Evolutionary conservation across 2,113 vertebrate species (phyloP).

Genomic region (Myrmophylax atrothorax): DNA sequence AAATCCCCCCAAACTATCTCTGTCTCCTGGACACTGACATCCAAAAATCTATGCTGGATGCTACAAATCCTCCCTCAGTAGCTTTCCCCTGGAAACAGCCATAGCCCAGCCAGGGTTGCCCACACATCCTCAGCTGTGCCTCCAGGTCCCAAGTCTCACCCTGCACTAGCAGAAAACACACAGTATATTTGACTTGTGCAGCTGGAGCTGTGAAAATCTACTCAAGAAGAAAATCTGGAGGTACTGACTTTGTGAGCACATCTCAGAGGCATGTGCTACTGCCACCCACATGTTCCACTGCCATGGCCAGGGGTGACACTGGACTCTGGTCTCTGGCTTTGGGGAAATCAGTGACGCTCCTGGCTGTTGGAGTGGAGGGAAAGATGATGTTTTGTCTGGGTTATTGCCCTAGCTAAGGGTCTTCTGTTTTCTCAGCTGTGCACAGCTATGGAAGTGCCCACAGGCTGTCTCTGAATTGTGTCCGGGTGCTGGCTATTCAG

Average conservation of each 20-base stretch:
- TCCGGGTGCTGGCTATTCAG: neutral
- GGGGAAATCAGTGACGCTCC: neutral
- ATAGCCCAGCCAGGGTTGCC: neutral
- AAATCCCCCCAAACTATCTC: neutral
- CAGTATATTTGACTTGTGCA: neutral
- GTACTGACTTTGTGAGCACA: neutral
- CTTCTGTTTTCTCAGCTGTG: slow-evolving; percentile 18
- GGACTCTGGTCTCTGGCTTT: neutral
- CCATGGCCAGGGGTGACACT: neutral
- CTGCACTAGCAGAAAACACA: neutral
- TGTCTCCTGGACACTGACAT: neutral
- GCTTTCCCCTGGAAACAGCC: neutral
- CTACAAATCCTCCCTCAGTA: neutral
- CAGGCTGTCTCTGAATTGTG: neutral
- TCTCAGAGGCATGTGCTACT: neutral
- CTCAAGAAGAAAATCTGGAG: neutral
- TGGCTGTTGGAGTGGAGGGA: neutral
- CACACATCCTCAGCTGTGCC: neutral
- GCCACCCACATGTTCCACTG: neutral
- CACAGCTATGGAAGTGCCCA: neutral
- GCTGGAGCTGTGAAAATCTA: neutral
- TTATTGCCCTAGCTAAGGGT: neutral
- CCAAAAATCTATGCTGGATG: neutral
- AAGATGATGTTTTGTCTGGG: neutral
- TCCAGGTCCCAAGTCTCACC: neutral